Evolutionary conservation across 2,113 vertebrate genomes (phyloP).

Genomic region (Macrotis lagotis): DNA sequence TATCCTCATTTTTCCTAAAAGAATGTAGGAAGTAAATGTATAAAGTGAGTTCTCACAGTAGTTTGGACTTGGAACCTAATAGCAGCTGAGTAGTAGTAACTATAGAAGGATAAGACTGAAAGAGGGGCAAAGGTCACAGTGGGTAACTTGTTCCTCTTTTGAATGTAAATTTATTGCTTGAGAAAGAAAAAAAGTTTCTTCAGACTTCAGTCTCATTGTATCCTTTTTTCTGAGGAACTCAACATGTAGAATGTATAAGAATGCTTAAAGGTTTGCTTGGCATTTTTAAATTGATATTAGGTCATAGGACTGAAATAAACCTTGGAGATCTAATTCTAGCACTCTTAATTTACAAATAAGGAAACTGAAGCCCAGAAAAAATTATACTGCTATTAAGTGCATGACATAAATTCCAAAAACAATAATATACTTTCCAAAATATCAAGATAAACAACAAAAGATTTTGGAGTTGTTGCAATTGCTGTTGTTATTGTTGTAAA

Average conservation of each 20-base stretch:
- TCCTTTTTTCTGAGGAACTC: background rate
- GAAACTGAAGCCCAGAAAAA: background rate
- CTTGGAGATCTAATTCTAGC: background rate
- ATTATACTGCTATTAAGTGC: background rate
- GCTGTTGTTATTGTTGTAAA: background rate
- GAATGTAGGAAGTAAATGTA: background rate
- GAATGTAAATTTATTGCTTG: background rate
- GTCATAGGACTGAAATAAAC: background rate
- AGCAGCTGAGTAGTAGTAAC: background rate
- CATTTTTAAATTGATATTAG: background rate
- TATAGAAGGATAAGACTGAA: background rate
- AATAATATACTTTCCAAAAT: background rate
- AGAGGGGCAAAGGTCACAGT: background rate
- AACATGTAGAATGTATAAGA: background rate
- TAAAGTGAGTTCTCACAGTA: background rate
- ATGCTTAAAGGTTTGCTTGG: background rate
- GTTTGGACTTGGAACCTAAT: background rate
- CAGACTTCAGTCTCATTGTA: background rate
- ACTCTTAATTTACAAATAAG: background rate
- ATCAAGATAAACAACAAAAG: background rate
- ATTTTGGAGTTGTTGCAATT: background rate
- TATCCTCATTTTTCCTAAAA: background rate
- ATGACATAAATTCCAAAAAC: background rate
- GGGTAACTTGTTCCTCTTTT: background rate
- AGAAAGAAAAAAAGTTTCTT: conserved; percentile 17